Evolutionary conservation across 1,140 invertebrate genomes (phyloP).

Genomic region (Drosophila equinoxialis): DNA sequence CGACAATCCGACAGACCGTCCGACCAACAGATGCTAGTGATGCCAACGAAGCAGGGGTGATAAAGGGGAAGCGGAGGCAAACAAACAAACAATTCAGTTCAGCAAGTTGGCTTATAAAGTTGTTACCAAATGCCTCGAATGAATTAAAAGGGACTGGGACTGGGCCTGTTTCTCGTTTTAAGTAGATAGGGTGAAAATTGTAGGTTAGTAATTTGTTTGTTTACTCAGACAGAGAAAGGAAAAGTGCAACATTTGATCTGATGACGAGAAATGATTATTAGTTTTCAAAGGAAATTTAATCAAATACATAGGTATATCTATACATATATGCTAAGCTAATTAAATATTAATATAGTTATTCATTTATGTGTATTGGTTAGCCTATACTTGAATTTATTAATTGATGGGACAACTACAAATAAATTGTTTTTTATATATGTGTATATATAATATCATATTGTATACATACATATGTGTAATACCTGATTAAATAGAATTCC

Average conservation of each 20-base stretch:
- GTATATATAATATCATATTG: neutral
- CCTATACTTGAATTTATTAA: neutral
- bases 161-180: conserved; percentile 26
- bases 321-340: conserved; percentile 12
- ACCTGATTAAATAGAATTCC: conserved; percentile 15
- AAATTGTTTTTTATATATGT: neutral
- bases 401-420: conserved; percentile 5
- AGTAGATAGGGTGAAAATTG: neutral
- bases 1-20: conserved; percentile 16
- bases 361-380: conserved; percentile 25
- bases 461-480: conserved; percentile 28
- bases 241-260: conserved; percentile 23
- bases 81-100: conserved; percentile 60
- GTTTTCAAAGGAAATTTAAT: conserved; percentile 4
- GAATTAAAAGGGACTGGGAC: conserved; percentile 44
- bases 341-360: conserved; percentile 20
- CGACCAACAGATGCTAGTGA: conserved; percentile 14
- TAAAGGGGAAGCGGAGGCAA: neutral
- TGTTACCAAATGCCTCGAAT: conserved; percentile 65
- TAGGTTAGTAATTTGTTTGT: conserved; percentile 7
- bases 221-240: neutral
- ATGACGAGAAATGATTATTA: conserved; percentile 9
- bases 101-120: conserved; percentile 73
- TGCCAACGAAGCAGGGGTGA: neutral
- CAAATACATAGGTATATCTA: neutral